phyloP scores from a whole-genome alignment of 2,888 invertebrate species.

The Ryuthela nishihirai region DNA sequence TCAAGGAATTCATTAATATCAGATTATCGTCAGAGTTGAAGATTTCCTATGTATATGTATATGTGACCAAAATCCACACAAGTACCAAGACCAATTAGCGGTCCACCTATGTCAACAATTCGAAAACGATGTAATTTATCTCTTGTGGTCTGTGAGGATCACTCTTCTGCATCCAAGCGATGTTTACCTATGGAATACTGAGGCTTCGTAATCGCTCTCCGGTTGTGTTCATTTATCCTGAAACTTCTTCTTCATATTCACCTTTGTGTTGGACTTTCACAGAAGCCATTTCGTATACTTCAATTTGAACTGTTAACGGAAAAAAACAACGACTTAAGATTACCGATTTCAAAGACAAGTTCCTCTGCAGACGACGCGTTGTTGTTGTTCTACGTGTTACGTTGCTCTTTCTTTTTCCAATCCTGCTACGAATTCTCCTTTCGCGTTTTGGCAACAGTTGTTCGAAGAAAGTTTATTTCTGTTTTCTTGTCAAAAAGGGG shows the following conservation, averaged over 20 bases:
- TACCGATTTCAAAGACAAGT: neutral
- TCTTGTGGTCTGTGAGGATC: too few relatives aligned
- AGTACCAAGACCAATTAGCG: too few relatives aligned
- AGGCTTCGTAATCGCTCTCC: too few relatives aligned
- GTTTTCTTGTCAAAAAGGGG: neutral
- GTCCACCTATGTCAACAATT: too few relatives aligned
- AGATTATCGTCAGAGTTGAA: neutral
- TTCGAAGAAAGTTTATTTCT: neutral
- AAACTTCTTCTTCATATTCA: neutral
- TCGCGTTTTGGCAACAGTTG: too few relatives aligned
- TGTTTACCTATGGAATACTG: too few relatives aligned
- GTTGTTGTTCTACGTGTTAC: neutral
- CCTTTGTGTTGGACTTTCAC: neutral
- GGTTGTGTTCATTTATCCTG: neutral
- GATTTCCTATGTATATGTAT: too few relatives aligned
- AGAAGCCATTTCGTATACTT: neutral
- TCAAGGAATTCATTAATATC: slow-evolving; percentile 7
- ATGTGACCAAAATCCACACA: too few relatives aligned
- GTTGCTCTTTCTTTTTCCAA: too few relatives aligned
- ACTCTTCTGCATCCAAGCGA: too few relatives aligned
- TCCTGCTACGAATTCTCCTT: too few relatives aligned
- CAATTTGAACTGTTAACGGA: neutral
- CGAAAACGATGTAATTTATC: too few relatives aligned
- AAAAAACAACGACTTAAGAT: neutral
- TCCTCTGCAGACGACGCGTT: neutral